phyloP scores from a whole-genome alignment of 53 echinoderm and acorn worm genomes.

The Arbacia lixula region DNA sequence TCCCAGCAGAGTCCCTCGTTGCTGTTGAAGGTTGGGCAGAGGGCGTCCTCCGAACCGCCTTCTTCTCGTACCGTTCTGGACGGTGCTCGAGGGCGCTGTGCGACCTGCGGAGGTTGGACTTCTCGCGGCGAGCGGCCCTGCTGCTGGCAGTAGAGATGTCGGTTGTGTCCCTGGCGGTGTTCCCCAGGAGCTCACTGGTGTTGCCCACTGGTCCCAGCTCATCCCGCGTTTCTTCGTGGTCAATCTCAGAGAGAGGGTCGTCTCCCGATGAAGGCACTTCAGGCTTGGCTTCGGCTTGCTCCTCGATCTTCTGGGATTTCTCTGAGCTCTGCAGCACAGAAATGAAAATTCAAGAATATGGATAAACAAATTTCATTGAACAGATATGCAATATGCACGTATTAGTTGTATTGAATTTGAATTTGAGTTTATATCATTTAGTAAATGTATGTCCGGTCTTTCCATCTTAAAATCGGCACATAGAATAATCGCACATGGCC shows the following conservation, averaged over 20 bases:
- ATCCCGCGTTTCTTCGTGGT: slow-evolving; percentile 26
- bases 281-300: slow-evolving; percentile 49
- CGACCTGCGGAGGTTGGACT: slow-evolving; percentile 48
- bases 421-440: too few relatives aligned
- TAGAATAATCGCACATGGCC: too few relatives aligned
- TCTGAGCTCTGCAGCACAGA: slow-evolving; percentile 22
- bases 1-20: not conserved
- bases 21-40: not conserved
- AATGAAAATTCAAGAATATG: not conserved
- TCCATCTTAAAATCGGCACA: too few relatives aligned
- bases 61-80: slow-evolving; percentile 44
- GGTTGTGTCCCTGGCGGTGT: slow-evolving; percentile 48
- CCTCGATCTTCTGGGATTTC: slow-evolving; percentile 27
- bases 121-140: slow-evolving; percentile 50
- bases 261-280: slow-evolving; percentile 24
- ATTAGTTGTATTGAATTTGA: too few relatives aligned
- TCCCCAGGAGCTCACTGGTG: slow-evolving; percentile 16
- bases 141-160: slow-evolving; percentile 48
- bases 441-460: too few relatives aligned
- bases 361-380: not conserved
- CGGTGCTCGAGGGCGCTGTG: slow-evolving; percentile 60
- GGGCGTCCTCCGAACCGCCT: slow-evolving; percentile 1
- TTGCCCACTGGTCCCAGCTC: slow-evolving; percentile 14
- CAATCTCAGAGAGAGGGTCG: slow-evolving; percentile 34
- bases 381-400: too few relatives aligned